Evolutionary conservation across 1,140 invertebrate species (phyloP).

Genomic region (Cydia strobilella): DNA sequence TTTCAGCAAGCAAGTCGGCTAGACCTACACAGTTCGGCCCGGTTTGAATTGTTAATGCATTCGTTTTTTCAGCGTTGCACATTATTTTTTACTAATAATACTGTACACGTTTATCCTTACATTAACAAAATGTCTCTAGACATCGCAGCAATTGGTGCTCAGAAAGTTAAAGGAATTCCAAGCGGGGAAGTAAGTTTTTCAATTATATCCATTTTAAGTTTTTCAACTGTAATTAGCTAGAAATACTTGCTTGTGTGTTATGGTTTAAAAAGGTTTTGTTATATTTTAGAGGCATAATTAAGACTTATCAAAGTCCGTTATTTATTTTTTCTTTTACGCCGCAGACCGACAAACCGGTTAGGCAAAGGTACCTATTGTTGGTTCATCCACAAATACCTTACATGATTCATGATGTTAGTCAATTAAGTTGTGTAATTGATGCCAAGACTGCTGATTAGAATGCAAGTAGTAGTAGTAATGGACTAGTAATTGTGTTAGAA

Average conservation of each 20-base stretch:
- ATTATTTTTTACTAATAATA: slow-evolving; percentile 19
- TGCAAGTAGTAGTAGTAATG: not conserved
- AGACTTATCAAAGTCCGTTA: too few species aligned
- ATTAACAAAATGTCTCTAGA: slow-evolving; percentile 23
- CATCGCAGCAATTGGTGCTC: slow-evolving; percentile 14
- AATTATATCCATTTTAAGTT: not conserved
- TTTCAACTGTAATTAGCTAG: not conserved
- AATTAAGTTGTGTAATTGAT: not conserved
- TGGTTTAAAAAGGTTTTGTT: not conserved
- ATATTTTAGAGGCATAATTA: not conserved
- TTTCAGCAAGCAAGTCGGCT: not conserved
- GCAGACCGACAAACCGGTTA: not conserved
- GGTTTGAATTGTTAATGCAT: not conserved
- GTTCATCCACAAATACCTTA: not conserved
- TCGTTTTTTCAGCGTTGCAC: not conserved
- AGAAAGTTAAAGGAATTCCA: slow-evolving; percentile 31
- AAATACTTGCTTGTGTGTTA: not conserved
- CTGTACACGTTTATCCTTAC: not conserved
- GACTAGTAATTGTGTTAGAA: not conserved
- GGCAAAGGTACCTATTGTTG: not conserved
- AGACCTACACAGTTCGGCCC: not conserved
- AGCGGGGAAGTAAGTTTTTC: slow-evolving; percentile 9
- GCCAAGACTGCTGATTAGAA: not conserved
- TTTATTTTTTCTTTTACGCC: not conserved
- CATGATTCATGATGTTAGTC: not conserved